Evolutionary conservation across 1,140 invertebrate species (phyloP), one percentile per base, ranked within the genome.

Genomic region (Dendrolimus kikuchii): DNA sequence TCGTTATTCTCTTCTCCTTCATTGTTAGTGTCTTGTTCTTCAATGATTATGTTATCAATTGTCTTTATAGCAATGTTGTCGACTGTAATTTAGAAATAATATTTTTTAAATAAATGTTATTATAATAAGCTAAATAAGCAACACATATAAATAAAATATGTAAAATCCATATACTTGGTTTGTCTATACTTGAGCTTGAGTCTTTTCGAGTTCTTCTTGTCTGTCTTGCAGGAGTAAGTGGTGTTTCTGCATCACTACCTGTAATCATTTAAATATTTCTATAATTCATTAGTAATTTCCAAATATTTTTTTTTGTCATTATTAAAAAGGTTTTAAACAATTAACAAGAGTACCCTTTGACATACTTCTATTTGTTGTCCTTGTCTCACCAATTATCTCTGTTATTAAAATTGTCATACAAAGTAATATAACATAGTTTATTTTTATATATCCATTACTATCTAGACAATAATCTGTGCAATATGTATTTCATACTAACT

Each of bases 191-290:
- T 6, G 79, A 73, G 46, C 72, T 57, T 38, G 80, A 85, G 57
- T 81, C 74, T 59, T 74, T 83, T 51, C 81, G 68, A n/a, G 71
- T 79, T 57, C 73, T 71, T 56, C 78, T 64, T 40, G 74, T 75
- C 58, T 68, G 65, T 58, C 72, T 76, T 5, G 56, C 57, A 43
- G 81, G 79, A 50, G 81, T 85, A 6, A 64, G n/a, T 5, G 69
- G 50, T 10, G 62, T 48, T 70, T 85, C 81, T 58, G 51, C 72
- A 46, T 85, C 81, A 69, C 78, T 83, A 37, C 77, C 81, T 85
- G 58, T 46, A 71, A 66, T 38, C 6, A 7, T 38, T 38, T 51
- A 55, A 38, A 49, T 8, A 4, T 5, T 10, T 5, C 47, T 0
- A 59, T 39, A 45, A 44, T 4, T 37, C 4, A 9, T 46, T 10